These are phyloP conservation scores for Sinodicranocentrus sp. DNA, from an alignment of 2,888 invertebrate genomes.

Conservation along the genomic window DNA sequence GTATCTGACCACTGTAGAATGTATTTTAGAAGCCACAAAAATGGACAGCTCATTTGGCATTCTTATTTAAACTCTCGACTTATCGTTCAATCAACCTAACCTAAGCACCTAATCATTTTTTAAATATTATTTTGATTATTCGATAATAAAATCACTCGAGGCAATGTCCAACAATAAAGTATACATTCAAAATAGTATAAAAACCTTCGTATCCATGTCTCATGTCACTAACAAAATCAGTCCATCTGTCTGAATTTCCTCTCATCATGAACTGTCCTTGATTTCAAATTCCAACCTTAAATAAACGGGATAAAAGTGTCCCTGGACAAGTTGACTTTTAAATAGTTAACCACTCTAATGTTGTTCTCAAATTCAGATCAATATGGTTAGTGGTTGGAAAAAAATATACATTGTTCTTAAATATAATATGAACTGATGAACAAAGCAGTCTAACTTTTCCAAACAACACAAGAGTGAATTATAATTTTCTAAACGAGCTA, in stretches of 20 bases:
- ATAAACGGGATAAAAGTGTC: no score
- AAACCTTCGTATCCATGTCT: neutral
- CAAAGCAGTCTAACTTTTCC: no score
- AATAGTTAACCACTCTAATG: no score
- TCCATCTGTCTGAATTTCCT: no score
- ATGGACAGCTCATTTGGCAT: constrained; percentile 63
- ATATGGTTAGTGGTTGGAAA: no score
- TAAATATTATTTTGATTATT: constrained; percentile 22
- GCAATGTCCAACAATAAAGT: neutral
- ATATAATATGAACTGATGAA: no score
- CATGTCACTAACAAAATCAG: constrained; percentile 38
- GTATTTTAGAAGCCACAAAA: constrained; percentile 49
- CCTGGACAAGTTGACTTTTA: no score
- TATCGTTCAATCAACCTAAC: constrained; percentile 27
- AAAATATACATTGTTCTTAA: no score
- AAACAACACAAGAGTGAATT: no score
- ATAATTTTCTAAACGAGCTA: neutral
- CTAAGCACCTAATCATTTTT: constrained; percentile 54
- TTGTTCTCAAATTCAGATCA: no score
- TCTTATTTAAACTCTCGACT: constrained; percentile 6
- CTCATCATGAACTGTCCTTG: no score
- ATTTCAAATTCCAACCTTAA: no score
- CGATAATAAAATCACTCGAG: constrained; percentile 33
- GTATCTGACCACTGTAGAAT: constrained; percentile 43
- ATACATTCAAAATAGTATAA: constrained; percentile 10